A percentile compares a stretch with the other conserved stretches of the same genome.
phyloP scores from a whole-genome alignment of 2,888 invertebrate genomes.

The Encarsia formosa region DNA sequence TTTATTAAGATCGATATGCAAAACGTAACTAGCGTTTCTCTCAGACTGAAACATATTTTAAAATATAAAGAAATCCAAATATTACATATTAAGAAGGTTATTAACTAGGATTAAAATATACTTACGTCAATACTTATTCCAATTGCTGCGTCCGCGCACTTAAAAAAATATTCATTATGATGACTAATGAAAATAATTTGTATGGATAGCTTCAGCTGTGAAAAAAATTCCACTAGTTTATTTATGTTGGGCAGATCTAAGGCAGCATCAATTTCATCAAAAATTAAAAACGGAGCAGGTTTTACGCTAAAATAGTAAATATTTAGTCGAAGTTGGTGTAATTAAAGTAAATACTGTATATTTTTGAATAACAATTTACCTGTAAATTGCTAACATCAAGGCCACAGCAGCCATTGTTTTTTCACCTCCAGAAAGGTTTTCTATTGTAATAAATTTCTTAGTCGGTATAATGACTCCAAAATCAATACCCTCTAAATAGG shows the following conservation, averaged over 20 bases:
- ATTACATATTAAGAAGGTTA: too few species aligned
- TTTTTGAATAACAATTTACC: slow-evolving; percentile 51
- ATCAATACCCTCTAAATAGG: slow-evolving; percentile 93
- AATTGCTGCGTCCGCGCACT: slow-evolving; percentile 23
- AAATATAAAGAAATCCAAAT: too few species aligned
- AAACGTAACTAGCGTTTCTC: slow-evolving; percentile 9
- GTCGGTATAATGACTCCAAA: slow-evolving; percentile 98
- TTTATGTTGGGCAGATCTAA: slow-evolving; percentile 96
- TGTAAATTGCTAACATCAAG: slow-evolving; percentile 92
- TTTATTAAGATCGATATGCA: slow-evolving; percentile 8
- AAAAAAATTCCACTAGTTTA: slow-evolving; percentile 91
- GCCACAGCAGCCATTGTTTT: slow-evolving; percentile 96
- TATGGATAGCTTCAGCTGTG: slow-evolving; percentile 73
- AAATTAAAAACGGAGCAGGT: slow-evolving; percentile 94
- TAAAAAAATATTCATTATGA: slow-evolving; percentile 90
- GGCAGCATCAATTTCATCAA: slow-evolving; percentile 98
- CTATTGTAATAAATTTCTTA: slow-evolving; percentile 94
- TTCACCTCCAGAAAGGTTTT: slow-evolving; percentile 95
- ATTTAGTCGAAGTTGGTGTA: not conserved
- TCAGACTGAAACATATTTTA: slow-evolving; percentile 1
- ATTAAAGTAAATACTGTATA: not conserved
- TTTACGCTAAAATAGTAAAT: slow-evolving; percentile 63
- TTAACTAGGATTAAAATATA: too few species aligned
- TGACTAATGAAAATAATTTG: slow-evolving; percentile 97
- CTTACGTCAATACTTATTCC: slow-evolving; percentile 23